Percentiles rank a stretch among this genome's conserved stretches.
phyloP scores from a whole-genome alignment of 1,140 invertebrate genomes.

The Triops cancriformis region DNA sequence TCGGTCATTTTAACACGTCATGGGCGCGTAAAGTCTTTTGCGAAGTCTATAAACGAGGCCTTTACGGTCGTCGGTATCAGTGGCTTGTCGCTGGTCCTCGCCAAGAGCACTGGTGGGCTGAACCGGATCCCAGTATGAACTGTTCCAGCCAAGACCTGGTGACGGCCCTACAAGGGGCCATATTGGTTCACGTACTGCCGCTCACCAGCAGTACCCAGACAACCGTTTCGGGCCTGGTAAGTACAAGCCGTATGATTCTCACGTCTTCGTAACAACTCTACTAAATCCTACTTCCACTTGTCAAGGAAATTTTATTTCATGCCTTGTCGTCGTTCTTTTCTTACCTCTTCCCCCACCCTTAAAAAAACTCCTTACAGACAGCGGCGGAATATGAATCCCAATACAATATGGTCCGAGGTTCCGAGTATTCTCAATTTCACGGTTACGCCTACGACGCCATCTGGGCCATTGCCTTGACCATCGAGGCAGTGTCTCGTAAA shows the following conservation, averaged over 20 bases:
- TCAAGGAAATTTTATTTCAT: constrained; percentile 21
- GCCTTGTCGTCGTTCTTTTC: constrained; percentile 17
- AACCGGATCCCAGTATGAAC: constrained; percentile 37
- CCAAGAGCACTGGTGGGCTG: constrained; percentile 64
- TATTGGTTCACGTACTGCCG: constrained; percentile 74
- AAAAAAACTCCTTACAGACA: constrained; percentile 52
- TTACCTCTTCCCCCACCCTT: constrained; percentile 19
- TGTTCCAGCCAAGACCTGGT: constrained; percentile 55
- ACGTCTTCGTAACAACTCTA: neutral
- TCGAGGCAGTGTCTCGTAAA: constrained; percentile 71
- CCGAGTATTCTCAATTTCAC: constrained; percentile 86
- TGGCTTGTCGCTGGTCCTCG: constrained; percentile 87
- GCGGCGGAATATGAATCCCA: constrained; percentile 74
- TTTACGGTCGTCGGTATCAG: constrained; percentile 88
- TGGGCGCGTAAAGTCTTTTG: constrained; percentile 92
- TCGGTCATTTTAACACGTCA: constrained; percentile 92
- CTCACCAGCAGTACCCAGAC: constrained; percentile 62
- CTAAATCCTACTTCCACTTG: too few relatives aligned
- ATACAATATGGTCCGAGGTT: constrained; percentile 67
- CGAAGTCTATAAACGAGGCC: constrained; percentile 55
- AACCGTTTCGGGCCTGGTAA: constrained; percentile 83
- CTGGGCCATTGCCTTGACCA: constrained; percentile 88
- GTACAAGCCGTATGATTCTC: constrained; percentile 37
- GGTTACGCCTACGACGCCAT: constrained; percentile 96
- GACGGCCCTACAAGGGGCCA: constrained; percentile 77